Evolutionary conservation across 2,888 invertebrate genomes (phyloP).

Genomic region (Scaptomyza flava): DNA sequence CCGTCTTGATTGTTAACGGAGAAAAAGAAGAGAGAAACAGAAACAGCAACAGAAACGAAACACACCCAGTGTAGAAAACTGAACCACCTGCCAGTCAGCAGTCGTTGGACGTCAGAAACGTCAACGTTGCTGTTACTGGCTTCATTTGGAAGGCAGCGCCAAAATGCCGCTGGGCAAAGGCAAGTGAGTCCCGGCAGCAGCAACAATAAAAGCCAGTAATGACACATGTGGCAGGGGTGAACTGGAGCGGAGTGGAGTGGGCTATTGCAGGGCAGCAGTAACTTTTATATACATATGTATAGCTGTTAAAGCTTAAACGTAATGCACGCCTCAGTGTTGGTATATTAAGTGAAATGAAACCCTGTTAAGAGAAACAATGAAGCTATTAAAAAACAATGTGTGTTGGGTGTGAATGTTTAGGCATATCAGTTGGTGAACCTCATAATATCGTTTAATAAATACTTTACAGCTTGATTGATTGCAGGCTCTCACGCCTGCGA

Average conservation of each 20-base stretch:
- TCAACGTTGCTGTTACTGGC: conserved; percentile 30
- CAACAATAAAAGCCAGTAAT: conserved; percentile 64
- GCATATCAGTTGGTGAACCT: conserved; percentile 61
- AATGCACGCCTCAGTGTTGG: conserved; percentile 50
- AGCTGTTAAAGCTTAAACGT: conserved; percentile 35
- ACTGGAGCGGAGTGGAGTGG: neutral
- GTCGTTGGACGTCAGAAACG: conserved; percentile 10
- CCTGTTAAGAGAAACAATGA: conserved; percentile 77
- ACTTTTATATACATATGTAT: conserved; percentile 19
- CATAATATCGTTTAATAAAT: conserved; percentile 80
- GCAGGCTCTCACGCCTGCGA: conserved; percentile 57
- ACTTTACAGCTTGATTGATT: conserved; percentile 79
- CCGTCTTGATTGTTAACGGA: conserved; percentile 63
- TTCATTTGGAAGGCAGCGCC: conserved; percentile 65
- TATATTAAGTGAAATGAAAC: conserved; percentile 78
- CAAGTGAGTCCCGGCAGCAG: conserved; percentile 56
- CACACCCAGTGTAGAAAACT: conserved; percentile 27
- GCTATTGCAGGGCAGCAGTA: conserved; percentile 9
- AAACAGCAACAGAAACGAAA: conserved; percentile 33
- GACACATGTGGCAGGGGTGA: conserved; percentile 12
- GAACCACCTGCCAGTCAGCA: conserved; percentile 37
- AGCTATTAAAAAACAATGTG: conserved; percentile 68
- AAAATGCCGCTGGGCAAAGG: conserved; percentile 68
- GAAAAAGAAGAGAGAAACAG: conserved; percentile 25
- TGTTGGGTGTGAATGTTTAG: conserved; percentile 16